A percentile compares a stretch with the other conserved stretches of the same genome.
Evolutionary conservation across 2,888 invertebrate genomes (phyloP).

Genomic region (Epinotia ramella): DNA sequence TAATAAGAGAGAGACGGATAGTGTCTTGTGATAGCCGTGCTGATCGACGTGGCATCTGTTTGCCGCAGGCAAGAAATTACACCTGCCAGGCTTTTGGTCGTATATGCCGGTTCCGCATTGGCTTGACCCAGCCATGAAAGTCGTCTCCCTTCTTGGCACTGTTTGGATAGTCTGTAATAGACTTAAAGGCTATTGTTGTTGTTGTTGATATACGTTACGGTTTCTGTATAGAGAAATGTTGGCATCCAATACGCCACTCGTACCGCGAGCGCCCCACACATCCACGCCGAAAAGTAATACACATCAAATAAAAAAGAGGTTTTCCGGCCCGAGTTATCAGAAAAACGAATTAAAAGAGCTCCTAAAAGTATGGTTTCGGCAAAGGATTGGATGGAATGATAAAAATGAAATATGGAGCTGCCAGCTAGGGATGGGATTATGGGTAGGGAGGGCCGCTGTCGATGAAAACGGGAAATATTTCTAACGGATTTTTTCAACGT

Average conservation of each 20-base stretch:
- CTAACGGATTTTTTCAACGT: background rate
- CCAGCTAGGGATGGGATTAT: slow-evolving; percentile 10
- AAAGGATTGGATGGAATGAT: slow-evolving; percentile 48
- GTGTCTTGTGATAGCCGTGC: too few species aligned
- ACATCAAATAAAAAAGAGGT: slow-evolving; percentile 42
- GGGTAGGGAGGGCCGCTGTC: slow-evolving; percentile 12
- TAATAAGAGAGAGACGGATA: too few species aligned
- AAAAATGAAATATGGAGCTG: slow-evolving; percentile 47
- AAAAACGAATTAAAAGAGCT: slow-evolving; percentile 49
- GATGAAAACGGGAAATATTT: background rate
- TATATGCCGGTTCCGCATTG: too few species aligned
- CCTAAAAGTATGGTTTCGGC: slow-evolving; percentile 49
- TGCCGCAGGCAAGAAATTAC: too few species aligned
- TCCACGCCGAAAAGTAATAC: slow-evolving; percentile 44
- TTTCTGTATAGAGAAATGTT: background rate
- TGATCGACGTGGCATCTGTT: too few species aligned
- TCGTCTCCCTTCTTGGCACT: too few species aligned
- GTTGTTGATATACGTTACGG: too few species aligned
- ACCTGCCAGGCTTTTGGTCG: too few species aligned
- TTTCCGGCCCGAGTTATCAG: slow-evolving; percentile 45
- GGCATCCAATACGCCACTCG: background rate
- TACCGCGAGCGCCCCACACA: slow-evolving; percentile 12
- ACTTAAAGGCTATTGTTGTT: too few species aligned
- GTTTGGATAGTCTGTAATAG: too few species aligned
- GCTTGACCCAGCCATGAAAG: too few species aligned